Conservation (phyloP, 2,888 invertebrate genomes). For the Drosophila percnosoma region DNA sequence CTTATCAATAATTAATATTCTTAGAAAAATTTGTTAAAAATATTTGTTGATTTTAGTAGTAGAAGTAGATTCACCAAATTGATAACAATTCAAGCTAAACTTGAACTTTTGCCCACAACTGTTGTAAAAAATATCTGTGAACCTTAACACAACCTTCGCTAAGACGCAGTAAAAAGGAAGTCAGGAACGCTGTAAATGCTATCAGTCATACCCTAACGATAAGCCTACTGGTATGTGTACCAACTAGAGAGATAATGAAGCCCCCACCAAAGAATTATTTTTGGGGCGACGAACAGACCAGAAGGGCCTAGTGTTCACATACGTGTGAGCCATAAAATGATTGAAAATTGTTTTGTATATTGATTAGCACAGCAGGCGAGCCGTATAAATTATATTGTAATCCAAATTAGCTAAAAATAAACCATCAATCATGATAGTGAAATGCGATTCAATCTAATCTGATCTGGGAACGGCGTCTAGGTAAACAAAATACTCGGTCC, state of each 20-base stretch:
- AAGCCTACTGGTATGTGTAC: conserved; percentile 20
- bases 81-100: not conserved
- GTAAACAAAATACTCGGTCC: conserved; percentile 65
- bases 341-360: conserved; percentile 28
- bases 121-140: not conserved
- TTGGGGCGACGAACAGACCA: conserved; percentile 10
- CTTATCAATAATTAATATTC: not conserved
- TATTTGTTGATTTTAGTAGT: not conserved
- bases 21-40: not conserved
- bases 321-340: conserved; percentile 36
- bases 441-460: conserved; percentile 65
- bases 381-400: conserved; percentile 65
- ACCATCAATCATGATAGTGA: conserved; percentile 69
- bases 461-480: conserved; percentile 70
- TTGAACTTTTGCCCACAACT: not conserved
- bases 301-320: conserved; percentile 58
- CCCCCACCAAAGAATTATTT: conserved; percentile 22
- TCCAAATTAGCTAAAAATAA: conserved; percentile 73
- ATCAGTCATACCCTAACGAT: conserved; percentile 36
- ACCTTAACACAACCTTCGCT: conserved; percentile 9
- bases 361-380: conserved; percentile 51
- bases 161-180: conserved; percentile 23
- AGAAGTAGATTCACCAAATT: not conserved
- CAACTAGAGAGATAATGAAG: conserved; percentile 39
- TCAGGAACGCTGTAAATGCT: conserved; percentile 11